Conservation (phyloP, 1,140 invertebrate genomes). For the Zaprionus vittiger region DNA sequence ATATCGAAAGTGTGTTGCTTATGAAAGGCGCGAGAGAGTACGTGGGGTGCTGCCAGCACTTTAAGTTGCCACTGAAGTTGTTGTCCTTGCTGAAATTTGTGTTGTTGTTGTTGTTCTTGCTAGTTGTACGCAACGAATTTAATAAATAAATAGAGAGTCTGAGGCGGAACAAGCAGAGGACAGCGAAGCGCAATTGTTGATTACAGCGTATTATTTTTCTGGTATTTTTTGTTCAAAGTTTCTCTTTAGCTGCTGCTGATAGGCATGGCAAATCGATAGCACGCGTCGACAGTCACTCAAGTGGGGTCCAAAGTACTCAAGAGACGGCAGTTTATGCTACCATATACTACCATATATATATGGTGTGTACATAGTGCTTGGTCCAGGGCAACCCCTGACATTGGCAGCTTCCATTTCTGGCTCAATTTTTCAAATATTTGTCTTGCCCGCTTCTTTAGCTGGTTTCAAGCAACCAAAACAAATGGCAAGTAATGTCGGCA, state of each 20-base stretch:
- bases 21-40: constrained; percentile 52
- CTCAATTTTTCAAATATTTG: constrained; percentile 80
- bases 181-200: constrained; percentile 55
- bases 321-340: not conserved
- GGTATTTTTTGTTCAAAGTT: constrained; percentile 10
- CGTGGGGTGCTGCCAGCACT: not conserved
- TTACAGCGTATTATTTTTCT: constrained; percentile 25
- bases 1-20: constrained; percentile 69
- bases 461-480: constrained; percentile 62
- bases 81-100: constrained; percentile 43
- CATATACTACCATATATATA: not conserved
- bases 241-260: constrained; percentile 23
- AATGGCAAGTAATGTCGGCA: constrained; percentile 67
- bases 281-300: constrained; percentile 31
- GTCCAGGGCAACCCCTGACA: constrained; percentile 43
- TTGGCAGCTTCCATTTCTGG: constrained; percentile 71
- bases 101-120: not conserved
- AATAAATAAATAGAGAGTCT: constrained; percentile 80
- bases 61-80: constrained; percentile 24
- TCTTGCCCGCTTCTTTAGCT: constrained; percentile 48
- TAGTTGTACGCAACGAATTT: constrained; percentile 62
- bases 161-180: constrained; percentile 19
- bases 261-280: constrained; percentile 64
- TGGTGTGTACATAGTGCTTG: constrained; percentile 15
- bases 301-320: constrained; percentile 20